Evolutionary conservation across 2,888 invertebrate genomes (phyloP).

Genomic region (Sepiola atlantica): DNA sequence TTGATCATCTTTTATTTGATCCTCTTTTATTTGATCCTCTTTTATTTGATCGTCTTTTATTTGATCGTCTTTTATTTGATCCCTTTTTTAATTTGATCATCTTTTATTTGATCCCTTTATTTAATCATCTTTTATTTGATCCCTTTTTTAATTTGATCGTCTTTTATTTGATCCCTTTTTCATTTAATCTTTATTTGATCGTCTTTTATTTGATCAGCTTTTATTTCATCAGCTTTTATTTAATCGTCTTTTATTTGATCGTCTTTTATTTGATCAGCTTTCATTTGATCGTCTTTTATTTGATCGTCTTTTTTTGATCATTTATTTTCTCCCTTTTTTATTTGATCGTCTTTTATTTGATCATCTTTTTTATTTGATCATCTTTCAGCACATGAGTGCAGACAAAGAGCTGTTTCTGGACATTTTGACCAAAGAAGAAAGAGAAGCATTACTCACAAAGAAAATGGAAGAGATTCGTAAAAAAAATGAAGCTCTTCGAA

Average conservation of each 20-base stretch:
- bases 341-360: not conserved
- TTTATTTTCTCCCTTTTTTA: not conserved
- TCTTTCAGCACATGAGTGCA: conserved; percentile 53
- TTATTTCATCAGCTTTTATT: no score
- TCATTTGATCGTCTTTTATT: no score
- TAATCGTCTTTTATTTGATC: no score
- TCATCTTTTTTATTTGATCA: not conserved
- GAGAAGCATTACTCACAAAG: conserved; percentile 71
- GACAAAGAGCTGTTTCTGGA: conserved; percentile 68
- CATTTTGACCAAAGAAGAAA: conserved; percentile 73
- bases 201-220: no score
- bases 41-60: no score
- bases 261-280: no score
- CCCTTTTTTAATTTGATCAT: no score
- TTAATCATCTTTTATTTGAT: not conserved
- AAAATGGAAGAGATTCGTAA: conserved; percentile 73
- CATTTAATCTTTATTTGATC: no score
- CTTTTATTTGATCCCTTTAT: no score
- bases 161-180: not conserved
- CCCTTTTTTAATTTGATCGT: not conserved
- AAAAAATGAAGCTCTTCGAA: conserved; percentile 69
- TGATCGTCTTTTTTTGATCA: not conserved
- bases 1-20: no score
- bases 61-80: no score
- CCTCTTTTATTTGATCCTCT: no score